Evolutionary conservation across 1,140 invertebrate species (phyloP).

Genomic region (Steinernema khuongi): DNA sequence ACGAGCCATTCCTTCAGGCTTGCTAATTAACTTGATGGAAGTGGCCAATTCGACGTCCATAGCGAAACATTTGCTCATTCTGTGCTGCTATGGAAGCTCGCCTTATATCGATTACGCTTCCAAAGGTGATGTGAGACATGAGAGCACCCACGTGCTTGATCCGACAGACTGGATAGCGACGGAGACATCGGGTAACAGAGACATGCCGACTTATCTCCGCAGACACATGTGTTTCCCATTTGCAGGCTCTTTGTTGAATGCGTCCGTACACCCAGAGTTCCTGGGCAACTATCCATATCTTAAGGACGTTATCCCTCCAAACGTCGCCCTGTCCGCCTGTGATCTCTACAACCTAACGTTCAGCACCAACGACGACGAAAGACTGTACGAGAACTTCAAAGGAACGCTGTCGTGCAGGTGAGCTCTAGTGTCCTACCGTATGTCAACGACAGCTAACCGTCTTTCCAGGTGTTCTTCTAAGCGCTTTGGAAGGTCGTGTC

Average conservation of each 20-base stretch:
- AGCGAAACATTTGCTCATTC: background rate
- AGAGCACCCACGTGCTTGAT: background rate
- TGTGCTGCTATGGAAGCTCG: background rate
- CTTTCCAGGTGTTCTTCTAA: background rate
- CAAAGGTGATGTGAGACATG: background rate
- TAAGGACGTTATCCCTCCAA: background rate
- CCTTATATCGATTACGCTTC: background rate
- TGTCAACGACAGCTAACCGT: background rate
- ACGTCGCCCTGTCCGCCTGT: background rate
- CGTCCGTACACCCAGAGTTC: constrained; percentile 1
- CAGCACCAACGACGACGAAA: background rate
- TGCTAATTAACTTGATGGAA: background rate
- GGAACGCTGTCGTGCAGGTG: constrained; percentile 1
- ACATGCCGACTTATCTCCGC: background rate
- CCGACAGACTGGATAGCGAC: background rate
- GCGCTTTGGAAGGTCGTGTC: background rate
- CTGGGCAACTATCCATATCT: background rate
- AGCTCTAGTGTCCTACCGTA: background rate
- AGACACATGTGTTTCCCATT: background rate
- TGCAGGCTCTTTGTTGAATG: background rate
- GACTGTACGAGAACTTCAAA: background rate
- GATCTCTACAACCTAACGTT: constrained; percentile 10
- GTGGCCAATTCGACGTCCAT: background rate
- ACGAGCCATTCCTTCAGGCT: no score
- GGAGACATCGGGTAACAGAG: constrained; percentile 1